Evolutionary conservation across 1,140 invertebrate species (phyloP).

Genomic region (Melitaea cinxia): DNA sequence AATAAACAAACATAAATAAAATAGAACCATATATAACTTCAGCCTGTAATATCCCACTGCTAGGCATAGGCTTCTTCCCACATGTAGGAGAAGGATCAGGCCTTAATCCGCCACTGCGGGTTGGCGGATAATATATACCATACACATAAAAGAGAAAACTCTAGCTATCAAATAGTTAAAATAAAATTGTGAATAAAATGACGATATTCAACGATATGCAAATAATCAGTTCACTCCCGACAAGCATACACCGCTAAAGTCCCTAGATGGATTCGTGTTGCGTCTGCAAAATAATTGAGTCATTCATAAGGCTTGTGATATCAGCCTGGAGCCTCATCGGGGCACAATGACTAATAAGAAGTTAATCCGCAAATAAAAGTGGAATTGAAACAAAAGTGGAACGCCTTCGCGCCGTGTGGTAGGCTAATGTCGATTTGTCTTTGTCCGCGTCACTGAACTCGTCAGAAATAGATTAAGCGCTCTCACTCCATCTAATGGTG

Average conservation of each 20-base stretch:
- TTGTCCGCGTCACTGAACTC: constrained; percentile 81
- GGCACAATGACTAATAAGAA: constrained; percentile 80
- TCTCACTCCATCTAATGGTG: constrained; percentile 81
- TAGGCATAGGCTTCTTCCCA: too few relatives aligned
- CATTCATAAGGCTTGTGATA: constrained; percentile 80
- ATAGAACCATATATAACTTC: too few relatives aligned
- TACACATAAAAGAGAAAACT: too few relatives aligned
- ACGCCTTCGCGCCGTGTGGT: constrained; percentile 78
- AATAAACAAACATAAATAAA: too few relatives aligned
- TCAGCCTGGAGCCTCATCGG: constrained; percentile 60
- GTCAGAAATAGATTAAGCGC: constrained; percentile 82
- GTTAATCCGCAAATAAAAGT: constrained; percentile 82
- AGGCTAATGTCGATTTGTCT: constrained; percentile 81
- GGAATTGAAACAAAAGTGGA: constrained; percentile 80
- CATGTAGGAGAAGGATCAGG: too few relatives aligned
- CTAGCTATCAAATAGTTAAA: background rate
- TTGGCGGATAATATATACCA: too few relatives aligned
- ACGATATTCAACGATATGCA: constrained; percentile 43
- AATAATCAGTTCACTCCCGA: constrained; percentile 55
- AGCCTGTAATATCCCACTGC: too few relatives aligned
- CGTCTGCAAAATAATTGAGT: constrained; percentile 77
- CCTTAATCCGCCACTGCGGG: too few relatives aligned
- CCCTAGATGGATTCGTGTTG: constrained; percentile 62
- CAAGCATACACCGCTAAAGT: constrained; percentile 47
- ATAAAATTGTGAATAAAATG: constrained; percentile 29